These are phyloP conservation scores for Vipera latastei DNA, from an alignment of 2,797 vertebrate genomes.

Conservation along the genomic window DNA sequence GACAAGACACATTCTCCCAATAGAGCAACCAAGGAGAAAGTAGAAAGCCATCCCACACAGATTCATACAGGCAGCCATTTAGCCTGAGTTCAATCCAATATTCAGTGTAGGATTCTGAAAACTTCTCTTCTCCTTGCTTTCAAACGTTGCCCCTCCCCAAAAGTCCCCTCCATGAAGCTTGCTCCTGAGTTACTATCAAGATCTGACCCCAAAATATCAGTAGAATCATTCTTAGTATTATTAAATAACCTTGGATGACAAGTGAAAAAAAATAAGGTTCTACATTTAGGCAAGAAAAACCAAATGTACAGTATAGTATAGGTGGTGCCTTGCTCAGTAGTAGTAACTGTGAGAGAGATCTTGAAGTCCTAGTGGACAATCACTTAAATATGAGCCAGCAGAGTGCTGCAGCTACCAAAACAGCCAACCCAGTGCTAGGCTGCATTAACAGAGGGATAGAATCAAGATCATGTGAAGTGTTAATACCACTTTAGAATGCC, in stretches of 20 bases:
- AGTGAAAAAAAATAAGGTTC: too few relatives aligned
- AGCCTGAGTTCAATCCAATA: not conserved
- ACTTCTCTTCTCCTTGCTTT: not conserved
- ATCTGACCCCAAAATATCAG: not conserved
- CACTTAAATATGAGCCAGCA: too few relatives aligned
- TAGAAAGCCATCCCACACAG: not conserved
- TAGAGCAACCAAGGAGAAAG: not conserved
- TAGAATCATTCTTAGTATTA: not conserved
- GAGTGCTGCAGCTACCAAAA: too few relatives aligned
- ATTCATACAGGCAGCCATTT: not conserved
- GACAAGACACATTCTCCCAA: not conserved
- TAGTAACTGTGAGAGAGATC: too few relatives aligned
- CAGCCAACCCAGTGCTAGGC: too few relatives aligned
- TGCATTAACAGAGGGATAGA: too few relatives aligned
- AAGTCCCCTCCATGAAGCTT: not conserved
- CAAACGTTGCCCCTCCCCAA: not conserved
- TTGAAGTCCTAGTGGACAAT: too few relatives aligned
- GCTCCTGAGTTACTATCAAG: not conserved
- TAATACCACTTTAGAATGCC: too few relatives aligned
- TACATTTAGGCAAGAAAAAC: too few relatives aligned
- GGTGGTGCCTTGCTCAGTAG: too few relatives aligned
- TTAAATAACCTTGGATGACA: not conserved
- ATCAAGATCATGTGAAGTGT: too few relatives aligned
- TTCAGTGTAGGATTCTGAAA: not conserved
- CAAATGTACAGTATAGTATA: too few relatives aligned